These are phyloP conservation scores for Hucho hucho DNA, from an alignment of 2,113 vertebrate species.

Conservation along the genomic window DNA sequence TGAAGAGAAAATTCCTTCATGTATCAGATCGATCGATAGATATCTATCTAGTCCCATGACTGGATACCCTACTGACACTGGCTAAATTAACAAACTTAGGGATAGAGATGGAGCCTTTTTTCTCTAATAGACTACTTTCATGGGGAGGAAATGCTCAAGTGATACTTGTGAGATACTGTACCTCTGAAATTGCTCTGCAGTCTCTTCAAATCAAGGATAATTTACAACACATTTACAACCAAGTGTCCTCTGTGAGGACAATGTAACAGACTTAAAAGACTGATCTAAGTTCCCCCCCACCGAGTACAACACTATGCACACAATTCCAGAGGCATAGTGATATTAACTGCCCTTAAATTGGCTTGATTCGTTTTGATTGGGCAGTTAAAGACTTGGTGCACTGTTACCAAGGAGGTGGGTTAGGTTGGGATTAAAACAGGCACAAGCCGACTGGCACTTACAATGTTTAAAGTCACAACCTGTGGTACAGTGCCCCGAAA, in stretches of 20 bases:
- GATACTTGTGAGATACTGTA: neutral
- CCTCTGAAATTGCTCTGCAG: too few relatives aligned
- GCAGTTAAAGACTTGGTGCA: neutral
- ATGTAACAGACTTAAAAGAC: slow-evolving; percentile 4
- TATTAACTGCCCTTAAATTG: too few relatives aligned
- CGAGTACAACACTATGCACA: neutral
- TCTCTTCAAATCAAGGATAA: neutral
- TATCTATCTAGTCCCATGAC: neutral
- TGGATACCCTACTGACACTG: neutral
- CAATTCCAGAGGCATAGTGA: neutral
- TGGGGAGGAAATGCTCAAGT: neutral
- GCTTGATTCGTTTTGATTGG: neutral
- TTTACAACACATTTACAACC: neutral
- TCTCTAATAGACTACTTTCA: neutral
- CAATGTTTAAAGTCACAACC: too few relatives aligned
- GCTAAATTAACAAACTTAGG: neutral
- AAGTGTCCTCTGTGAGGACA: neutral
- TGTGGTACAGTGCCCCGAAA: too few relatives aligned
- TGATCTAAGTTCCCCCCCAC: too few relatives aligned
- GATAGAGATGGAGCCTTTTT: neutral
- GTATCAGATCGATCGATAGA: neutral
- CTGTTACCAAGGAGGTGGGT: neutral
- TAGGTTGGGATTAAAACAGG: neutral
- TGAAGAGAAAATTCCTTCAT: neutral
- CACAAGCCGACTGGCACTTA: too few relatives aligned